Base-by-base conservation (phyloP, 1,140 invertebrate species). In the Drosophila sucinea region DNA sequence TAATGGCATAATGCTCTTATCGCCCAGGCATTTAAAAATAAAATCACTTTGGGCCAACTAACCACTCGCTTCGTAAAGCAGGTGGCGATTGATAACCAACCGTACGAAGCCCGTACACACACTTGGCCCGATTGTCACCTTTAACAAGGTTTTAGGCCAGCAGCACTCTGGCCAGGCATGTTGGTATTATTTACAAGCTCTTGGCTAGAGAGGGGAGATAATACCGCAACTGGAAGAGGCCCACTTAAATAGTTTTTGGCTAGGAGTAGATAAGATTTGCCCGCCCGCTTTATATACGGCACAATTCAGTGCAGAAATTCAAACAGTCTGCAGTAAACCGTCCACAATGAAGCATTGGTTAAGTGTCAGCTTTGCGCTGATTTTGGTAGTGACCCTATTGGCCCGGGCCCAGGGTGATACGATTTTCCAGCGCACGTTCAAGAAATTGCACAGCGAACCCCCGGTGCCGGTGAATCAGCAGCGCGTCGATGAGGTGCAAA, bases 401-500 rank as follows among this genome's bases (percentile, higher is more conserved):
- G 67, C n/a, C 30, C 66, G 65, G 29, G n/a, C 57, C 41, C 44
- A 69, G 29, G 83, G 35, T 0, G 79, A 54, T 40, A 70, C 44
- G 0, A 51, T 87, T 25, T 87, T 90, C n/a, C 58, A 87, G 40
- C 75, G 56, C 5, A 90, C 77, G 11, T 90, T 90, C 11, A 75
- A 79, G 40, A 38, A 66, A n/a, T 58, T 90, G 4, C 87, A 90
- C 27, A 61, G 60, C 8, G 82, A 90, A 47, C 90, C 90, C 3
- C 70, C 66, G 11, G 29, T 80, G 40, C 73, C 73, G 1, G 4
- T 44, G 1, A 54, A 33, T 27, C 79, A 79, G 25, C 83, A 60
- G 47, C 72, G 91, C 17, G 84, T 77, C 11, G 85, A 87, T 73
- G 54, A 54, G 38, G 84, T 90, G 7, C 57, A 83, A 64, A 90